phyloP scores from a whole-genome alignment of 1,140 invertebrate species.

The Pseudomyrmex sp. region DNA sequence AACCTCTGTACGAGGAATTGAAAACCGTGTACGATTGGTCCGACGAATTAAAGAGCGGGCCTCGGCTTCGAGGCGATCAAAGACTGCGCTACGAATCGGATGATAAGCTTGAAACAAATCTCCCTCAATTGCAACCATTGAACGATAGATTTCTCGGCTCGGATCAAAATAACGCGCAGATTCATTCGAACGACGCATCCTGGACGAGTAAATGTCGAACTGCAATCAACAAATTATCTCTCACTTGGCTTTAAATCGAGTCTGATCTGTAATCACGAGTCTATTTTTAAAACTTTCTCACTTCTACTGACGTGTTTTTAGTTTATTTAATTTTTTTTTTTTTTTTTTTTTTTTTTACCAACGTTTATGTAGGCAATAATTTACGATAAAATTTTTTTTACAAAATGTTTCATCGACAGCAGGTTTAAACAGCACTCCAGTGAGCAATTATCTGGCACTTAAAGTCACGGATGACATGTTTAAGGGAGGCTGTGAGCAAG shows the following conservation, averaged over 20 bases:
- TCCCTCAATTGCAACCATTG: constrained; percentile 38
- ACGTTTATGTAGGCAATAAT: not conserved
- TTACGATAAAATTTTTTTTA: not conserved
- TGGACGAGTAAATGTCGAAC: constrained; percentile 38
- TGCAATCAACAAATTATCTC: constrained; percentile 3
- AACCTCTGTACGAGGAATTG: constrained; percentile 64
- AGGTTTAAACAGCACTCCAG: not conserved
- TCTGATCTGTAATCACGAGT: not conserved
- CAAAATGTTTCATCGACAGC: not conserved
- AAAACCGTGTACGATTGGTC: constrained; percentile 66
- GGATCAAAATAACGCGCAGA: constrained; percentile 17
- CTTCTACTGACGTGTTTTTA: not conserved
- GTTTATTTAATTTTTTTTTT: not conserved
- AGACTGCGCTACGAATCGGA: constrained; percentile 53
- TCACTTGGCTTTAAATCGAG: constrained; percentile 12
- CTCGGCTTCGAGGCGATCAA: constrained; percentile 66
- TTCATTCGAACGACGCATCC: constrained; percentile 2
- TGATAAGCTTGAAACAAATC: constrained; percentile 37
- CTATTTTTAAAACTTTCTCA: not conserved
- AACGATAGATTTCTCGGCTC: constrained; percentile 37
- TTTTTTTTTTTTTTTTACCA: not conserved
- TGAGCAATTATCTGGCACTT: constrained; percentile 70
- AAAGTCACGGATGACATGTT: constrained; percentile 77
- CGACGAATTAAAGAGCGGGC: constrained; percentile 47
- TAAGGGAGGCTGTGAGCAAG: constrained; percentile 75